Evolutionary conservation across 2,797 vertebrate species (phyloP).

Genomic region (Clarias platycephalus): DNA sequence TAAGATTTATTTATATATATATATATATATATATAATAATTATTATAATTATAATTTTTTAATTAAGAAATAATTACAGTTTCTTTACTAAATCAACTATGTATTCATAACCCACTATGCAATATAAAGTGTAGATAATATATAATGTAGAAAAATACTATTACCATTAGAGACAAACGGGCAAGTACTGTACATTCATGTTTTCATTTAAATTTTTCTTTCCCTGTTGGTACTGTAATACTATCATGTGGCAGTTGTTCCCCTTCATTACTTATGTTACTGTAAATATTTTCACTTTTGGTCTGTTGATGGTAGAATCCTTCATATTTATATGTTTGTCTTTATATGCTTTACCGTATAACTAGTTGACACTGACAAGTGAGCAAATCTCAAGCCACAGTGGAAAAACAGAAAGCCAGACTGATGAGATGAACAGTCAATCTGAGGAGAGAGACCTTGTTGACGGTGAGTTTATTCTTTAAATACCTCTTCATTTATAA

Average conservation of each 20-base stretch:
- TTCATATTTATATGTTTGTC: background rate
- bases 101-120: background rate
- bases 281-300: background rate
- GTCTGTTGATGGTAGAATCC: background rate
- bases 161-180: background rate
- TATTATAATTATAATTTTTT: too few relatives aligned
- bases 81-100: too few relatives aligned
- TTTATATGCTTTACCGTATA: slow-evolving; percentile 40
- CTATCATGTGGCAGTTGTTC: background rate
- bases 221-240: background rate
- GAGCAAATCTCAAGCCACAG: slow-evolving; percentile 73
- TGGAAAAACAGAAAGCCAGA: slow-evolving; percentile 66
- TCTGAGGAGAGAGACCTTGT: slow-evolving; percentile 63
- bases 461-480: slow-evolving; percentile 66
- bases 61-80: background rate
- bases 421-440: slow-evolving; percentile 60
- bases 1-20: background rate
- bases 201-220: background rate
- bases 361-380: slow-evolving; percentile 77
- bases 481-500: background rate
- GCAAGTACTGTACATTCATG: background rate
- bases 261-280: background rate
- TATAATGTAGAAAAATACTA: too few relatives aligned
- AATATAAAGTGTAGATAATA: background rate
- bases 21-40: too few relatives aligned